These are phyloP conservation scores for Eucera pruinosa DNA, from an alignment of 2,888 invertebrate species.

Conservation along the genomic window DNA sequence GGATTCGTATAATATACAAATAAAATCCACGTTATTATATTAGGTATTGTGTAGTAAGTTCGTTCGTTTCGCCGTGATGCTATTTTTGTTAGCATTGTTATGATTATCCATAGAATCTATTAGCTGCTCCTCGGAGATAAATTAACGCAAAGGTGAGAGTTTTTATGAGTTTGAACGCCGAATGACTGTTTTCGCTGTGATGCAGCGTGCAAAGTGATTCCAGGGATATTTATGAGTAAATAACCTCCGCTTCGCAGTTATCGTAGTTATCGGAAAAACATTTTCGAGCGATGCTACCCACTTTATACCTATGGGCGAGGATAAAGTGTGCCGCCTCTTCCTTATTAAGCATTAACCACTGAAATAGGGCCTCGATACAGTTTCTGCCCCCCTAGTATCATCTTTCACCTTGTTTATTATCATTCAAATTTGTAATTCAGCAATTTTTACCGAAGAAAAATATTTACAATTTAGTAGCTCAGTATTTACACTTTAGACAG, in stretches of 20 bases:
- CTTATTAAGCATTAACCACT: constrained; percentile 28
- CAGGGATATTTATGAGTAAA: constrained; percentile 12
- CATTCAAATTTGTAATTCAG: neutral
- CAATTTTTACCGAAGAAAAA: neutral
- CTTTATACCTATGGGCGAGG: neutral
- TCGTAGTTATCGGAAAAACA: constrained; percentile 31
- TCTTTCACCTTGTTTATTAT: constrained; percentile 1
- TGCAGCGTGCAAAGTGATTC: neutral
- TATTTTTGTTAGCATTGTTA: too few species aligned
- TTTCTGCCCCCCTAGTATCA: constrained; percentile 1
- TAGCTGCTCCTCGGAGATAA: too few species aligned
- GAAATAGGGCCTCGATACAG: constrained; percentile 23
- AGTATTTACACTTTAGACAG: too few species aligned
- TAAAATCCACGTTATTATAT: too few species aligned
- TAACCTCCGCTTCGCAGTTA: constrained; percentile 8
- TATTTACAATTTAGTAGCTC: too few species aligned
- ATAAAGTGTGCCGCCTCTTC: constrained; percentile 12
- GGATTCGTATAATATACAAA: too few species aligned
- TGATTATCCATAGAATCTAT: too few species aligned
- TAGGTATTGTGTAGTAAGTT: too few species aligned
- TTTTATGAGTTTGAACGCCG: too few species aligned
- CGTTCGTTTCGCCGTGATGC: too few species aligned
- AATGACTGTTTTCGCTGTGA: neutral
- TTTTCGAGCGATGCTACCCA: neutral
- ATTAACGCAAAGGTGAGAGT: neutral